phyloP scores from a whole-genome alignment of 53 echinoderm and acorn worm genomes.

The Paracentrotus lividus region DNA sequence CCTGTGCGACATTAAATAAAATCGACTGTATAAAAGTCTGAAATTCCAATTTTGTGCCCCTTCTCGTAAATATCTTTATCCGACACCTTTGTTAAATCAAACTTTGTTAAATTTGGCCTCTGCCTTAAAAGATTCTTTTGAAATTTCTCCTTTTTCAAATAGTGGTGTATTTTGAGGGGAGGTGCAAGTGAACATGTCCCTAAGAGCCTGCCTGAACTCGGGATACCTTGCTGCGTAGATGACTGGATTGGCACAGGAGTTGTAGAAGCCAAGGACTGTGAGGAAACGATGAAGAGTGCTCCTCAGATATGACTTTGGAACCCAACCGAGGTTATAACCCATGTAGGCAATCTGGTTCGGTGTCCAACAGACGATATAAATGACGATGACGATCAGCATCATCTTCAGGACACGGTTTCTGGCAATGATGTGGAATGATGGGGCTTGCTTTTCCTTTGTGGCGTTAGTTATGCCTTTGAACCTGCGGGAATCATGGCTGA shows the following conservation, averaged over 20 bases:
- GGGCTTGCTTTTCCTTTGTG: neutral
- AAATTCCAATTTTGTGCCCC: no score
- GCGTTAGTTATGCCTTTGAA: neutral
- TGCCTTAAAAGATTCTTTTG: neutral
- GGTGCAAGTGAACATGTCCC: conserved; percentile 50
- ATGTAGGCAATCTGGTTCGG: conserved; percentile 61
- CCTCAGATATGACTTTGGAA: conserved; percentile 9
- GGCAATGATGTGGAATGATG: conserved; percentile 29
- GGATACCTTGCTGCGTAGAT: conserved; percentile 50
- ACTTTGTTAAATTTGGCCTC: neutral
- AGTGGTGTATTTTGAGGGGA: neutral
- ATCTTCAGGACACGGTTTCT: conserved; percentile 48
- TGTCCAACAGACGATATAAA: conserved; percentile 58
- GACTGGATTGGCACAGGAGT: conserved; percentile 57
- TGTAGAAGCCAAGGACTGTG: conserved; percentile 47
- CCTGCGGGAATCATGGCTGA: neutral
- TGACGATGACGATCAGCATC: conserved; percentile 50
- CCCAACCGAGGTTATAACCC: conserved; percentile 60
- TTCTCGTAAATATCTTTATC: no score
- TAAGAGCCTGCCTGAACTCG: conserved; percentile 41
- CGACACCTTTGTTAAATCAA: no score
- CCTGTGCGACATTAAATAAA: no score
- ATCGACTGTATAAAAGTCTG: no score
- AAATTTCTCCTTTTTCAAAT: conserved; percentile 37
- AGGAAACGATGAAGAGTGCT: conserved; percentile 33